Base-by-base conservation (phyloP, 2,113 vertebrate species). In the Aptenodytes patagonicus region DNA sequence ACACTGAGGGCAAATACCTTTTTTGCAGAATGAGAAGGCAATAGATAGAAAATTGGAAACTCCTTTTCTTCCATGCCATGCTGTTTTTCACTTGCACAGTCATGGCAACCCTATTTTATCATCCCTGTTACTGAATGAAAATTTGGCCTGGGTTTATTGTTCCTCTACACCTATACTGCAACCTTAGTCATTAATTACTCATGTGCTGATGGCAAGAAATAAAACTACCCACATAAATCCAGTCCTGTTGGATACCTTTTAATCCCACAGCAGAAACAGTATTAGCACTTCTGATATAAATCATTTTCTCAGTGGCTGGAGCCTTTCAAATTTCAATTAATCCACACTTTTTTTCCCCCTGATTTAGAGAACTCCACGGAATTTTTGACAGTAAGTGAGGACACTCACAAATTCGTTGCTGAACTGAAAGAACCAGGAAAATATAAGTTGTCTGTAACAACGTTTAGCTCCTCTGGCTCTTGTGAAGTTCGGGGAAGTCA, bases 341-440 rank as follows among this genome's bases (percentile, higher is more conserved):
- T 42, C 36, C 21, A 36, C 61, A 3, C 55, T 79, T 70, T 73
- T 89, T 13, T 20, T 0, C 25, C 9, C 16, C 36, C 28, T 19
- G 13, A 87, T 98, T 83, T 95, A 99, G 99, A 99, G 46, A 99
- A 99, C 95, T 91, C 98, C 10, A 99, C 98, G 0, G 98, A 99
- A 69, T 98, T 98, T 36, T 98, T 99, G 55, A 98, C 98, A 5
- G 98, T 99, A 76, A 99, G 99, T 9, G 99, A 99, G 92, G 99
- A 99, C 97, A 98, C 98, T 20, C 98, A 99, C 19, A 99, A 99
- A 94, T 99, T 99, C 80, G 98, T 99, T 81, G 96, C 97, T 7
- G 99, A 99, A 89, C 89, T 99, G 65, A 99, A 98, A 31, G 99
- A 99, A 75, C 97, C 99, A 5, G 99, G 99, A 71, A 99, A 99